Evolutionary conservation across 2,113 vertebrate genomes (phyloP).

Genomic region (Polypterus bichir): DNA sequence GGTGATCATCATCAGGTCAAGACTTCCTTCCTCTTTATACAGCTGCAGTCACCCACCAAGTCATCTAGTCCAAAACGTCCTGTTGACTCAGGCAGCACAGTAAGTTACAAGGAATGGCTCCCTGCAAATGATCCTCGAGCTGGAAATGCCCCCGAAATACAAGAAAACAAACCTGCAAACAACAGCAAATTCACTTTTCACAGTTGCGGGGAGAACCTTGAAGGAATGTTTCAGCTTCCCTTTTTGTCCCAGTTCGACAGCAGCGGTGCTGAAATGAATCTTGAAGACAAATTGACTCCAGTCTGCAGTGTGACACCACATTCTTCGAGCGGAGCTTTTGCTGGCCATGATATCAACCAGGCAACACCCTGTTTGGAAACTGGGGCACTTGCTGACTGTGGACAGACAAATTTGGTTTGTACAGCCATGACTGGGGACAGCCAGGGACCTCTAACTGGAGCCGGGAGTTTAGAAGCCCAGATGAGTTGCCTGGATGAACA

Average conservation of each 20-base stretch:
- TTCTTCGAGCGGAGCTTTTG: background rate
- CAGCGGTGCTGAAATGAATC: slow-evolving; percentile 21
- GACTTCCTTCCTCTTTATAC: slow-evolving; percentile 45
- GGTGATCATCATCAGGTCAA: slow-evolving; percentile 41
- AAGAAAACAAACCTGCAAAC: slow-evolving; percentile 4
- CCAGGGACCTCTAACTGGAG: background rate
- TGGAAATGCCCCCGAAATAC: background rate
- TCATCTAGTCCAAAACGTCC: slow-evolving; percentile 16
- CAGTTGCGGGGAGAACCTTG: slow-evolving; percentile 1
- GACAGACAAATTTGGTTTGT: slow-evolving; percentile 20
- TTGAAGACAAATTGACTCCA: slow-evolving; percentile 13
- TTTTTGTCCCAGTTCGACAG: slow-evolving; percentile 9
- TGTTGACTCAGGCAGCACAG: slow-evolving; percentile 13
- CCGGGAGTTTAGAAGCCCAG: background rate
- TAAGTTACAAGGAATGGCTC: slow-evolving; percentile 15
- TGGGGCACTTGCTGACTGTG: background rate
- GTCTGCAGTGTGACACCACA: slow-evolving; percentile 6
- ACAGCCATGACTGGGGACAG: slow-evolving; percentile 7
- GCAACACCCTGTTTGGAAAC: background rate
- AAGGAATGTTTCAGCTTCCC: slow-evolving; percentile 5
- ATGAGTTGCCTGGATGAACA: too few species aligned
- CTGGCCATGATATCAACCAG: too few species aligned
- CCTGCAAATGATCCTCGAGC: slow-evolving; percentile 12
- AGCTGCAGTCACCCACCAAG: slow-evolving; percentile 36
- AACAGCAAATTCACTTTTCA: too few species aligned